Evolutionary conservation across 2,797 vertebrate genomes (phyloP).

Genomic region (Urophycis tenuis): DNA sequence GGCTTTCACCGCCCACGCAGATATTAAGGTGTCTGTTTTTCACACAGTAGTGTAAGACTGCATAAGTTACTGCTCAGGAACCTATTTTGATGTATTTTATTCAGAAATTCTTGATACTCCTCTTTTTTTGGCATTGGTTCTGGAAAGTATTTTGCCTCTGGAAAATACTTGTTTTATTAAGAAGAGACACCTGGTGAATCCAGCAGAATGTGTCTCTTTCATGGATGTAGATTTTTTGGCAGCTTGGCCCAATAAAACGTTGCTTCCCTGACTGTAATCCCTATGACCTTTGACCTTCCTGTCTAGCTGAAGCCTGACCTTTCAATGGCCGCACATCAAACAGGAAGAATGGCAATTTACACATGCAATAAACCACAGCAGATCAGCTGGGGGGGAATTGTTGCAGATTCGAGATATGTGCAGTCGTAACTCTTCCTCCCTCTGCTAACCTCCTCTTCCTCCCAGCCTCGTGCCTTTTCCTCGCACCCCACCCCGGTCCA

Average conservation of each 20-base stretch:
- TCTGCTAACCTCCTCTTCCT: neutral
- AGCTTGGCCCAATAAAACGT: constrained; percentile 28
- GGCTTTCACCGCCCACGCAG: constrained; percentile 5
- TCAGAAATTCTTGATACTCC: neutral
- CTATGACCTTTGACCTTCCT: constrained; percentile 31
- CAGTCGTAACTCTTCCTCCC: constrained; percentile 1
- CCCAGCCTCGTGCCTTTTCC: neutral
- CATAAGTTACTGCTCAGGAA: neutral
- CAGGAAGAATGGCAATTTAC: neutral
- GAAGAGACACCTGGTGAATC: constrained; percentile 25
- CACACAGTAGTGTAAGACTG: constrained; percentile 10
- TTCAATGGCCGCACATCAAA: neutral
- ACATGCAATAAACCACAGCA: neutral
- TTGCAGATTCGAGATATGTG: constrained; percentile 15
- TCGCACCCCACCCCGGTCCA: neutral
- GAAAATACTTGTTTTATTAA: neutral
- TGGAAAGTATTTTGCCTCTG: neutral
- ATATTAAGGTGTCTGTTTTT: constrained; percentile 4
- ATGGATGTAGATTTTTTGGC: constrained; percentile 4
- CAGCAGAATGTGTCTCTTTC: constrained; percentile 10
- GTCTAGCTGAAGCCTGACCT: constrained; percentile 11
- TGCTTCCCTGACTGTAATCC: constrained; percentile 20
- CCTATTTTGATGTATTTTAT: constrained; percentile 3
- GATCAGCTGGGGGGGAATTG: constrained; percentile 6
- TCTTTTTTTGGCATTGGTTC: neutral